These are phyloP conservation scores for Coturnix japonica DNA, from an alignment of 2,113 vertebrate genomes.

Conservation along the genomic window DNA sequence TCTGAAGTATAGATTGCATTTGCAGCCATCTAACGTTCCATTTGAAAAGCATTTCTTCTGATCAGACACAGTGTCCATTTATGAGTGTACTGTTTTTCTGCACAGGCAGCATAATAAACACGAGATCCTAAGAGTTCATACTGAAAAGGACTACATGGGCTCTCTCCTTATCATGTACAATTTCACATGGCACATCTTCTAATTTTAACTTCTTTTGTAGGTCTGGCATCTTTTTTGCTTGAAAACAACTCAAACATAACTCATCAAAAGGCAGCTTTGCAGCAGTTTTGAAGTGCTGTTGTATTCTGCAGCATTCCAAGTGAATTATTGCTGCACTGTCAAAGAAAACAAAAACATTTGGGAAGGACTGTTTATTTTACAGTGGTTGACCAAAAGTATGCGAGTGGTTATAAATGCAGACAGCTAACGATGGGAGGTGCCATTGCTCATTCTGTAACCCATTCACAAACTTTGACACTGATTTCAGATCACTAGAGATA, in stretches of 20 bases:
- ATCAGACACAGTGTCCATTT: neutral
- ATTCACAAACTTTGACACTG: constrained; percentile 76
- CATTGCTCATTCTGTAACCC: constrained; percentile 75
- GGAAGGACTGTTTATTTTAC: constrained; percentile 86
- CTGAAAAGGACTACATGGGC: too few species aligned
- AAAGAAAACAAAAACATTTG: constrained; percentile 86
- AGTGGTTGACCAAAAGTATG: constrained; percentile 87
- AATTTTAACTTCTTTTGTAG: constrained; percentile 10
- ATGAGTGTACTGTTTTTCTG: neutral
- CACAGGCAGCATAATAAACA: neutral
- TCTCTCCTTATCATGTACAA: neutral
- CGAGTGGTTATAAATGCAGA: constrained; percentile 81
- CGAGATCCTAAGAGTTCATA: neutral
- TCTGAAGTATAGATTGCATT: neutral
- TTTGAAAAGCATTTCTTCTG: neutral
- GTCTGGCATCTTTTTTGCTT: constrained; percentile 42
- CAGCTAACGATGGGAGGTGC: constrained; percentile 79
- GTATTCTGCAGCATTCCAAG: constrained; percentile 73
- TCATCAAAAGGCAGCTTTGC: constrained; percentile 64
- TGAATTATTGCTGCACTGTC: constrained; percentile 82
- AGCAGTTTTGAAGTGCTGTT: constrained; percentile 67
- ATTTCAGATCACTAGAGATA: constrained; percentile 50
- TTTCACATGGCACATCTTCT: neutral
- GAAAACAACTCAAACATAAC: constrained; percentile 65
- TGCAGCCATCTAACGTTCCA: neutral